Evolutionary conservation across 2,888 invertebrate species (phyloP).

Genomic region (Bimastos eiseni): DNA sequence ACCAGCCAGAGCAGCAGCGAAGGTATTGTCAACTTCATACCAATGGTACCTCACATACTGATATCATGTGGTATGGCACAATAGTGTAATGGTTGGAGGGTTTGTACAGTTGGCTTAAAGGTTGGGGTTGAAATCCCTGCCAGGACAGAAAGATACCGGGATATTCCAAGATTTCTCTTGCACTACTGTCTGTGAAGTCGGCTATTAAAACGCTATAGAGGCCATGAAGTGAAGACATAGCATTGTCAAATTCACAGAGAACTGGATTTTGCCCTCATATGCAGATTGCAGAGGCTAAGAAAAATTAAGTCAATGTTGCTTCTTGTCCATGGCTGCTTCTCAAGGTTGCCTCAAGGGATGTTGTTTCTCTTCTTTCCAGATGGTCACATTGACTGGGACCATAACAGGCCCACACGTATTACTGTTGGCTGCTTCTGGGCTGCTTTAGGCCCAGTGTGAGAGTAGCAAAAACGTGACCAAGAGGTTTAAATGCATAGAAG

Average conservation of each 20-base stretch:
- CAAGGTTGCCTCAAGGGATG: not conserved
- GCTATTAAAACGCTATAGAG: not conserved
- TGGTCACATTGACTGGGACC: no score
- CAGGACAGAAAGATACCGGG: not conserved
- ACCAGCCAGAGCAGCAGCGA: not conserved
- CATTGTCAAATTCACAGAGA: not conserved
- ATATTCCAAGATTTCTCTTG: not conserved
- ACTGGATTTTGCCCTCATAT: not conserved
- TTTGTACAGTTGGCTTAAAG: not conserved
- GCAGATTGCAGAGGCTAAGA: not conserved
- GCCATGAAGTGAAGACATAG: no score
- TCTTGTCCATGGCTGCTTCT: conserved; percentile 3
- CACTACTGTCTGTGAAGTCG: not conserved
- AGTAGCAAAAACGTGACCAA: no score
- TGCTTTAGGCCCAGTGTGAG: no score
- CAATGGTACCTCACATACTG: conserved; percentile 6
- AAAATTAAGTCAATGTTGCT: not conserved
- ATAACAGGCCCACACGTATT: no score
- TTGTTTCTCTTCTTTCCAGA: not conserved
- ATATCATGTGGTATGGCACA: not conserved
- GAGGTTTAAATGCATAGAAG: not conserved
- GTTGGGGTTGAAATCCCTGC: not conserved
- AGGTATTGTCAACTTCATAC: conserved; percentile 7
- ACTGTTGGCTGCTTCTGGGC: no score
- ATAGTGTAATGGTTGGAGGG: not conserved